These are phyloP conservation scores for Malaclemys terrapin DNA, from an alignment of 2,113 vertebrate genomes.

Conservation along the genomic window DNA sequence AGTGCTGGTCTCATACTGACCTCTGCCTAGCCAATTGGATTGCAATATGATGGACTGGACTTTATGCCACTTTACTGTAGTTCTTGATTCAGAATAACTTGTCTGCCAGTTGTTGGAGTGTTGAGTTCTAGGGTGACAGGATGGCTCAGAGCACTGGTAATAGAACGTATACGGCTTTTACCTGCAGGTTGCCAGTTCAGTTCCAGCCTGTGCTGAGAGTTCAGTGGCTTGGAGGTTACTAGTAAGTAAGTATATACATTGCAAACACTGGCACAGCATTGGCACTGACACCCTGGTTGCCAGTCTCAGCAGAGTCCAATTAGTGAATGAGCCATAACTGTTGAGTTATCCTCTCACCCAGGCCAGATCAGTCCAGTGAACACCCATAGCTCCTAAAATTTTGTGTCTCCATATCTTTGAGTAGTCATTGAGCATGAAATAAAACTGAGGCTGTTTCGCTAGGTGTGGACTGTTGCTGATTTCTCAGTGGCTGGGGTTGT, in stretches of 20 bases:
- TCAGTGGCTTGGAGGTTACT: not conserved
- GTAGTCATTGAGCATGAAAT: not conserved
- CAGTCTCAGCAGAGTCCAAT: not conserved
- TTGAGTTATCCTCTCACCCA: rapidly evolving
- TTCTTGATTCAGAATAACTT: rapidly evolving
- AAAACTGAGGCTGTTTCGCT: rapidly evolving
- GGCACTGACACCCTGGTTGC: not conserved
- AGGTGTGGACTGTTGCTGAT: not conserved
- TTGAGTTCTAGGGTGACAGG: not conserved
- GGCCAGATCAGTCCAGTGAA: rapidly evolving
- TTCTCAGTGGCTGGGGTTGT: not conserved
- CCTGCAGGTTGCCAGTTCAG: not conserved
- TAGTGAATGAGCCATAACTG: not conserved
- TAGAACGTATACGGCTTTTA: not conserved
- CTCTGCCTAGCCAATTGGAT: rapidly evolving
- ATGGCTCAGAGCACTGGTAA: rapidly evolving
- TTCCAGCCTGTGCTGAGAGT: not conserved
- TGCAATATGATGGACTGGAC: rapidly evolving
- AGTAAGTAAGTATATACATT: not conserved
- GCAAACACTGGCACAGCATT: not conserved
- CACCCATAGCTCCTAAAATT: rapidly evolving
- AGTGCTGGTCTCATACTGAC: not conserved
- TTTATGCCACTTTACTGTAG: rapidly evolving
- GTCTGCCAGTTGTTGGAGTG: rapidly evolving
- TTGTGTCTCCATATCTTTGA: not conserved